A percentile compares a stretch with the other conserved stretches of the same genome.
These are phyloP conservation scores for Empidonax traillii DNA, from an alignment of 2,113 vertebrate genomes.

Conservation along the genomic window DNA sequence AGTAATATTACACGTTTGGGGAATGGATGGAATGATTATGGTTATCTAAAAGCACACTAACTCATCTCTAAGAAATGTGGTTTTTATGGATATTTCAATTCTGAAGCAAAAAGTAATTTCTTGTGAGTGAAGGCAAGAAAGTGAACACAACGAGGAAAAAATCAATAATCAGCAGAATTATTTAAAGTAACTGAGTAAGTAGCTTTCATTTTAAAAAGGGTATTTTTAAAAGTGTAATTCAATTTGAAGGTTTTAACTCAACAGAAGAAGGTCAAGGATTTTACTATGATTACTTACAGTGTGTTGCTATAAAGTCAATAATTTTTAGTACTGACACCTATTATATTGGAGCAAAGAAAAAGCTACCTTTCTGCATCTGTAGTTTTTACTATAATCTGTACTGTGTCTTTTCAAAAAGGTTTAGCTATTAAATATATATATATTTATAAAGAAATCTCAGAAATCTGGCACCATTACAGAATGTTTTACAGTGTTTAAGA, in stretches of 20 bases:
- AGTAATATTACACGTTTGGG: not conserved
- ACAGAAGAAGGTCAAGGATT: not conserved
- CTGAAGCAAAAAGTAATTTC: not conserved
- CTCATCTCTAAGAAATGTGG: not conserved
- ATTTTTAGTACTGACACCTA: constrained; percentile 1
- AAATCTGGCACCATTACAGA: not conserved
- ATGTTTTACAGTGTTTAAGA: not conserved
- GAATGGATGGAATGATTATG: not conserved
- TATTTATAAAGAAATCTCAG: not conserved
- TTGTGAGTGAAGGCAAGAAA: not conserved
- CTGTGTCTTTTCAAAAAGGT: constrained; percentile 19
- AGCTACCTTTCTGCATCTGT: not conserved
- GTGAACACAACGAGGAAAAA: not conserved
- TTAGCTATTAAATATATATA: not conserved
- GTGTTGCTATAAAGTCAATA: constrained; percentile 2
- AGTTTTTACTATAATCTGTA: not conserved
- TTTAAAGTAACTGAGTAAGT: constrained; percentile 10
- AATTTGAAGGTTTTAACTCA: not conserved
- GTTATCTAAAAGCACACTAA: not conserved
- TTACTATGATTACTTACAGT: not conserved
- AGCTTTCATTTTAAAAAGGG: not conserved
- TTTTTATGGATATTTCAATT: not conserved
- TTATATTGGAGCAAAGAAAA: constrained; percentile 10
- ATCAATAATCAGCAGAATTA: not conserved
- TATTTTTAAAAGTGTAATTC: not conserved